Evolutionary conservation across 2,113 vertebrate genomes (phyloP), one percentile per base, ranked within the genome.

Genomic region (Odobenus rosmarus): DNA sequence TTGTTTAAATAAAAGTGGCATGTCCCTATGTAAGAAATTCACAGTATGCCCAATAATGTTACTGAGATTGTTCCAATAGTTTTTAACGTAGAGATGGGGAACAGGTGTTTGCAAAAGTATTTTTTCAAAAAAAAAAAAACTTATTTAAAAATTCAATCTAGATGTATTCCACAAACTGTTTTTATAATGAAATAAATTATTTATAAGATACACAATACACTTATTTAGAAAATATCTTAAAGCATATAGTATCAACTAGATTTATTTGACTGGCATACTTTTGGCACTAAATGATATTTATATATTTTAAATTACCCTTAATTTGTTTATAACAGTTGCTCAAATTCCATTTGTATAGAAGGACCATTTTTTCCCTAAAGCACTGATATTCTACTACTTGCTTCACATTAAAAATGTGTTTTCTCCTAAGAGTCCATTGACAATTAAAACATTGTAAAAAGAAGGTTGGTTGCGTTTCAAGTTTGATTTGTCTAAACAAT

Each of bases 91-190:
- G 98, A 98, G 97, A 95, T 98, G 98, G 98, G 98, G 98, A 99
- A 99, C 99, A 99, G 99, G 99, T 99, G 99, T 99, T 97, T 93
- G 94, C 96, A 98, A 98, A 87, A 85, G 98, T 98, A 96, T 97
- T 98, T 95, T 98, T 98, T 98, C 97, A 97, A 98, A 64, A 92
- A 94, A n/a, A n/a, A 84, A 76, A 99, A 99, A 98, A 98, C 98
- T 97, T 94, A 39, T 62, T 96, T 96, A 99, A 99, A 99, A 99
- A 99, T 98, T 98, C 98, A 98, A 99, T 99, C 98, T 99, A 99
- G 98, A 98, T 99, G 98, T 98, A 98, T 98, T 55, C n/a, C 80
- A 99, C 98, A 98, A 99, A 98, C 98, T 98, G 98, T 98, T 99
- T 99, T 99, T 98, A 98, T 98, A 96, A 98, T 97, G 93, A 98